phyloP scores from a whole-genome alignment of 2,888 invertebrate genomes.

The Epistrophe grossulariae region DNA sequence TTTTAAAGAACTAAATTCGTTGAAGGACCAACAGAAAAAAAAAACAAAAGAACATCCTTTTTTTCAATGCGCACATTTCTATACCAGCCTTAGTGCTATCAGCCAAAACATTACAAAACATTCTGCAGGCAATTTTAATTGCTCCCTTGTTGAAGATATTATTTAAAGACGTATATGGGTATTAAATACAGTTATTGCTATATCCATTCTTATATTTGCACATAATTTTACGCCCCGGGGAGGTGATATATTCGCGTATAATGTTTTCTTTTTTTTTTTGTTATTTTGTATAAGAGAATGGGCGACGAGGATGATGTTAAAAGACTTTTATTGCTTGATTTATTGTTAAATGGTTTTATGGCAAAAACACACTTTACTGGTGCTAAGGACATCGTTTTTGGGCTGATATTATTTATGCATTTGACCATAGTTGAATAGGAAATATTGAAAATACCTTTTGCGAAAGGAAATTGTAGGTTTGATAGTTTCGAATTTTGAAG shows the following conservation, averaged over 20 bases:
- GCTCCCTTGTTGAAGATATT: conserved; percentile 74
- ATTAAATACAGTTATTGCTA: conserved; percentile 74
- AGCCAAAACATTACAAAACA: conserved; percentile 24
- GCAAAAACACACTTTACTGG: conserved; percentile 58
- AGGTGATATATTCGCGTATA: conserved; percentile 50
- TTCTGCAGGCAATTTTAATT: conserved; percentile 69
- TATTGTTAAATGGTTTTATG: conserved; percentile 67
- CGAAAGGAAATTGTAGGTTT: neutral
- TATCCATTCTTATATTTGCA: conserved; percentile 65
- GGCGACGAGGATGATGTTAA: conserved; percentile 65
- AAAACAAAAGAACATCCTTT: conserved; percentile 25
- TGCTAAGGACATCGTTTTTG: conserved; percentile 37
- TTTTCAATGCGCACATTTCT: neutral
- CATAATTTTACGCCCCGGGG: conserved; percentile 59
- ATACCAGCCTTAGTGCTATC: conserved; percentile 9
- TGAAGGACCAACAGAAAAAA: conserved; percentile 17
- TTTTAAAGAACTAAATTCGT: neutral
- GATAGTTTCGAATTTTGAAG: neutral
- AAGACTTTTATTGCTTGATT: conserved; percentile 69
- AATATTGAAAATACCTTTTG: neutral
- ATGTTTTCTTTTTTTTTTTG: conserved; percentile 3
- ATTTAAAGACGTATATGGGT: conserved; percentile 68
- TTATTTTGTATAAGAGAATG: conserved; percentile 26
- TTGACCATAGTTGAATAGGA: conserved; percentile 8
- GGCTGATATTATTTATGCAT: conserved; percentile 50